Evolutionary conservation across 2,113 vertebrate genomes (phyloP).

Genomic region (Hipposideros armiger): DNA sequence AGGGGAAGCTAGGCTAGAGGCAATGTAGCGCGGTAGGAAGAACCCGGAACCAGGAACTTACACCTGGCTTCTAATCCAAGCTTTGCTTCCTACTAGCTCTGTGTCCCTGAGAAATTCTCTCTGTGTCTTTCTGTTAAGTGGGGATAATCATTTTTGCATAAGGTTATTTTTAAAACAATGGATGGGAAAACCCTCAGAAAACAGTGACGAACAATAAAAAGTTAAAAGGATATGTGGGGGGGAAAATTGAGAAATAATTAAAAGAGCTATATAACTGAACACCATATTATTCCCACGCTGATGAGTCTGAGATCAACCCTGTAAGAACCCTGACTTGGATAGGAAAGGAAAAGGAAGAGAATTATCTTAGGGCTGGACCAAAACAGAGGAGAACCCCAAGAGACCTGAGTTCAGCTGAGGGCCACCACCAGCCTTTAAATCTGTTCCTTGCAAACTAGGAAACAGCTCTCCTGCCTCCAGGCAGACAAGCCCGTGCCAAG

Average conservation of each 20-base stretch:
- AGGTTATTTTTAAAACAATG: neutral
- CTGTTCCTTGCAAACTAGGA: neutral
- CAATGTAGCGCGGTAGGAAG: fast-evolving
- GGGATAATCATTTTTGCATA: neutral
- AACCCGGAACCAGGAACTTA: neutral
- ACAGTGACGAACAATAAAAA: neutral
- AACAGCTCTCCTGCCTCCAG: neutral
- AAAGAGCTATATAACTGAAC: neutral
- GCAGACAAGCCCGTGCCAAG: neutral
- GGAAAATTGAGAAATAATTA: neutral
- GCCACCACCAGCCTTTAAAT: neutral
- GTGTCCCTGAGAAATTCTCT: neutral
- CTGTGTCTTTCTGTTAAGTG: neutral
- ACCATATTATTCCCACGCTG: neutral
- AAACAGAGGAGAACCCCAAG: neutral
- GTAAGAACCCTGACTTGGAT: neutral
- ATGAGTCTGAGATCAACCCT: neutral
- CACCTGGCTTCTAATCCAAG: neutral
- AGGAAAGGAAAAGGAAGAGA: neutral
- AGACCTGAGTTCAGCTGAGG: neutral
- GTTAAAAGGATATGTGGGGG: neutral
- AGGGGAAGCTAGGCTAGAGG: neutral
- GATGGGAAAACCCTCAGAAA: neutral
- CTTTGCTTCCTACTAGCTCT: neutral
- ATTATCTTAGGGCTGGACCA: neutral